These are phyloP conservation scores for Mesocricetus auratus DNA, from an alignment of 2,113 vertebrate genomes.

Conservation along the genomic window DNA sequence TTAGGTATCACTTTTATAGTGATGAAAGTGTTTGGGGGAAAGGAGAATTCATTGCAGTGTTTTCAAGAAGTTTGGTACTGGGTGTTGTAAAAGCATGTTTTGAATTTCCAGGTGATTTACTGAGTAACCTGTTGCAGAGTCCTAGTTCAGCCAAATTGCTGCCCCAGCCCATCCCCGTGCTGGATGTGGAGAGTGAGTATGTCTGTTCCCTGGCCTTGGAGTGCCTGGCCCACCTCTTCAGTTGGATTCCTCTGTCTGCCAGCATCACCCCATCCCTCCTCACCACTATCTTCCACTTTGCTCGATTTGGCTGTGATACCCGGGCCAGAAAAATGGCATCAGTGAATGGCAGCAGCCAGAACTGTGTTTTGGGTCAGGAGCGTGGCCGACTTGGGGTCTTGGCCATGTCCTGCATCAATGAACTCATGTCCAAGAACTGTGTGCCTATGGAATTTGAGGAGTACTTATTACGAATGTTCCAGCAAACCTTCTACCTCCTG, in stretches of 20 bases:
- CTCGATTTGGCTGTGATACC: conserved; percentile 96
- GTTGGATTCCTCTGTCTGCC: conserved; percentile 98
- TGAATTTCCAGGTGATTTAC: conserved; percentile 85
- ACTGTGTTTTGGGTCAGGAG: conserved; percentile 87
- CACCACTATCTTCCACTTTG: conserved; percentile 98
- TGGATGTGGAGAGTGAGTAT: conserved; percentile 96
- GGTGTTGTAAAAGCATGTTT: conserved; percentile 5
- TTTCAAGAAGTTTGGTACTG: neutral
- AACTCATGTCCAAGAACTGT: conserved; percentile 99
- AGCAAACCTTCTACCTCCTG: conserved; percentile 99
- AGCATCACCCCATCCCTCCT: conserved; percentile 98
- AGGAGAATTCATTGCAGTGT: conserved; percentile 44
- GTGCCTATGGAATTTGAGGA: conserved; percentile 99
- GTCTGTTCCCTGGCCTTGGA: conserved; percentile 96
- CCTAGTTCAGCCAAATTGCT: conserved; percentile 93
- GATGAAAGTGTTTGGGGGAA: neutral
- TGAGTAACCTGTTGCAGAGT: conserved; percentile 94
- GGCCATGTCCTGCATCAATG: conserved; percentile 98
- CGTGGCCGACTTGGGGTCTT: conserved; percentile 94
- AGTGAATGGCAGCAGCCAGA: conserved; percentile 91
- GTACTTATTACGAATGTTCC: conserved; percentile 98
- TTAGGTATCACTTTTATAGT: neutral
- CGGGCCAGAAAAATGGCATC: conserved; percentile 90
- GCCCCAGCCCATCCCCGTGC: conserved; percentile 93
- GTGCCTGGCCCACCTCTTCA: conserved; percentile 98